phyloP scores from a whole-genome alignment of 2,797 vertebrate species.

The Champsocephalus gunnari region DNA sequence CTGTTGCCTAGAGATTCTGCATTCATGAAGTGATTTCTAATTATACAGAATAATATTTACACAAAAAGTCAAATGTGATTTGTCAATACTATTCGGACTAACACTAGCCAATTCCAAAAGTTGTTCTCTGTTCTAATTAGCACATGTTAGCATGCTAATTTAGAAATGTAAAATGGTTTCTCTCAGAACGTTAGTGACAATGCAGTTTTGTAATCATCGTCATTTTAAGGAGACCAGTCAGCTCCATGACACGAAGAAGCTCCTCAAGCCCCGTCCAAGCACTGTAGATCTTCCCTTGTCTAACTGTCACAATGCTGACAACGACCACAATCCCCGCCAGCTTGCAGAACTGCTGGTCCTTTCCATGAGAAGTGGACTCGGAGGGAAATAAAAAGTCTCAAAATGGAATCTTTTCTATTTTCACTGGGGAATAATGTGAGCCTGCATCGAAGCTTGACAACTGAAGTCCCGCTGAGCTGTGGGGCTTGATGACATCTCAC shows the following conservation, averaged over 20 bases:
- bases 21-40: too few relatives aligned
- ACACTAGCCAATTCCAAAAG: too few relatives aligned
- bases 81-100: too few relatives aligned
- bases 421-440: slow-evolving; percentile 3
- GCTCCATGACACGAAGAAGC: neutral
- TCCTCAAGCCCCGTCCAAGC: neutral
- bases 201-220: too few relatives aligned
- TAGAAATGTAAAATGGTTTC: too few relatives aligned
- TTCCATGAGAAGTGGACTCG: slow-evolving; percentile 3
- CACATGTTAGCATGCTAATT: too few relatives aligned
- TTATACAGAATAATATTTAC: too few relatives aligned
- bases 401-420: neutral
- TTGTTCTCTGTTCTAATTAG: too few relatives aligned
- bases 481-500: slow-evolving; percentile 44
- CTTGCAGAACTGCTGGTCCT: neutral
- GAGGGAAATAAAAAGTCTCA: neutral
- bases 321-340: slow-evolving; percentile 11
- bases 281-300: neutral
- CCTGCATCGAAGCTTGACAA: slow-evolving; percentile 24
- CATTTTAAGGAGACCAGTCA: neutral
- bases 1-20: too few relatives aligned
- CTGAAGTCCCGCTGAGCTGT: slow-evolving; percentile 25
- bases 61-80: too few relatives aligned
- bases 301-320: neutral
- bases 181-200: too few relatives aligned